Base-by-base conservation (phyloP, 2,797 vertebrate genomes). In the Lepilemur septentrionalis region DNA sequence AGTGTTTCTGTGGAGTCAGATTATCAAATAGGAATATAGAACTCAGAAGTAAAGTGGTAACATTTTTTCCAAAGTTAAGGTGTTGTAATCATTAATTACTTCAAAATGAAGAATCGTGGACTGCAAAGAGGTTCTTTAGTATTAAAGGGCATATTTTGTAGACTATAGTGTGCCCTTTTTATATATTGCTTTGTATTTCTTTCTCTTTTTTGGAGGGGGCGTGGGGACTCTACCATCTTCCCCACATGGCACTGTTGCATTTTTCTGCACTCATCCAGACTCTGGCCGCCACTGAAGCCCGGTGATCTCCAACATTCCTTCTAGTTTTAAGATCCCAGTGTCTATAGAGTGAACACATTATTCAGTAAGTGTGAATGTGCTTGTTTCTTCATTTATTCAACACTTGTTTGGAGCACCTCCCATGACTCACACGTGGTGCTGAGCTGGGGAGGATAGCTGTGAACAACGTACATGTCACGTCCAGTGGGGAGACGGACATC, bases 401-500 rank as follows among this genome's bases (percentile, higher is more conserved):
- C 61, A 13, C 30, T 48, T 48, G 41, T 76, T 59, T 1, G 43
- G 73, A 55, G 25, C 23, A 11, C 38, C 20, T 38, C 10, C 28
- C 50, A 32, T 1, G 14, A 25, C 7, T 32, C 4, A 10, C 41
- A 52, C 0, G 1, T n/a, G 10, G 15, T 22, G 25, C 25, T 4
- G 14, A 89, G 41, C 28, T 59, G 1, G 3, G 43, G 52, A 43
- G 23, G 30, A 23, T 5, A n/a, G 35, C 10, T 1, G 22, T 2
- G 35, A 32, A 38, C 14, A 38, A 38, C 43, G 32, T 12, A 13
- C 50, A 32, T 23, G 35, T 25, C 38, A 65, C 18, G 32, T 6
- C 8, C 0, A 14, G 14, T 1, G 4, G 23, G 23, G n/a, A 81
- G 46, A 30, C 4, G 0, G 30, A 11, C 13, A 2, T 28, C 55